Conservation (phyloP, 2,888 invertebrate genomes). For the Strigamia crassipes region DNA sequence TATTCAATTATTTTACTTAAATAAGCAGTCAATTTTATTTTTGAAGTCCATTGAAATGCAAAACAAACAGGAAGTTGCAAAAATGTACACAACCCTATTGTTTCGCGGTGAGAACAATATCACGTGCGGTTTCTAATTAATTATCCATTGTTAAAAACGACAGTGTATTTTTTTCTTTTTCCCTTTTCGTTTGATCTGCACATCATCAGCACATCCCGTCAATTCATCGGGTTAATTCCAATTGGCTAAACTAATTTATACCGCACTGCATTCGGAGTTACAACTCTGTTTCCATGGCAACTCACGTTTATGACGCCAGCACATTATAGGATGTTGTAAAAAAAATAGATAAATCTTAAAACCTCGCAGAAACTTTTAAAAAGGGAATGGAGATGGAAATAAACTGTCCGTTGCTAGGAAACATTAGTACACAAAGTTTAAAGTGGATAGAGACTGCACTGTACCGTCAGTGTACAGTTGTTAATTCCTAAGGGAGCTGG, state of each 20-base stretch:
- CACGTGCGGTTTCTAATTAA: neutral
- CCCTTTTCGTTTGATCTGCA: neutral
- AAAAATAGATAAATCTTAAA: slow-evolving; percentile 8
- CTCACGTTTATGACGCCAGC: neutral
- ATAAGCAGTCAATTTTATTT: too few relatives aligned
- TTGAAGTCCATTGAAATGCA: too few relatives aligned
- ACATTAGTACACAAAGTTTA: slow-evolving; percentile 4
- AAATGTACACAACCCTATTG: too few relatives aligned
- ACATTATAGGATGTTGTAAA: neutral
- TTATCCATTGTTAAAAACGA: neutral
- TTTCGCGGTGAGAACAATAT: neutral
- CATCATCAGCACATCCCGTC: neutral
- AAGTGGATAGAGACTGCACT: neutral
- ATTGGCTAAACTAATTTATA: neutral
- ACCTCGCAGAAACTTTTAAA: slow-evolving; percentile 16
- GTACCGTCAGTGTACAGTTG: neutral
- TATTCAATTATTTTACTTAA: too few relatives aligned
- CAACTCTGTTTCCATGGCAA: neutral
- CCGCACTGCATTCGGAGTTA: neutral
- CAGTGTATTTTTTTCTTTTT: neutral
- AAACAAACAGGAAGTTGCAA: too few relatives aligned
- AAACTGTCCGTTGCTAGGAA: slow-evolving; percentile 9
- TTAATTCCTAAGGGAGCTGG: neutral
- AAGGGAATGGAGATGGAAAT: neutral
- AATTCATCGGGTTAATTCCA: neutral